A percentile compares a stretch with the other conserved stretches of the same genome.
phyloP scores from a whole-genome alignment of 2,797 vertebrate genomes.

The Petrocephalus sullivani region DNA sequence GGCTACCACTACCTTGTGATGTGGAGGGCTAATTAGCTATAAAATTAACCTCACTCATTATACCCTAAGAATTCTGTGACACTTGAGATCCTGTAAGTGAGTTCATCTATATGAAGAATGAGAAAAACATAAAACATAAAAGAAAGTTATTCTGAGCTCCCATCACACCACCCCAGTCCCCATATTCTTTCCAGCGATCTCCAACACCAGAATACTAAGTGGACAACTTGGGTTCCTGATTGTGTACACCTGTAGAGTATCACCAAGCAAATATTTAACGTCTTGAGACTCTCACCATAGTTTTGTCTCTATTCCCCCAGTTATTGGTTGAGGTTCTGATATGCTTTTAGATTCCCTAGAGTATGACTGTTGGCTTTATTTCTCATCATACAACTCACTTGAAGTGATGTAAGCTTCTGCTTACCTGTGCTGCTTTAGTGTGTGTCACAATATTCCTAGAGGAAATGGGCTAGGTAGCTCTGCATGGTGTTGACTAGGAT shows the following conservation, averaged over 20 bases:
- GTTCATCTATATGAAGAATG: background rate
- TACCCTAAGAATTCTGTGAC: background rate
- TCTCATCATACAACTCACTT: background rate
- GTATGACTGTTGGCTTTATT: background rate
- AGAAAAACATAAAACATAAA: background rate
- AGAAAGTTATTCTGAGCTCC: background rate
- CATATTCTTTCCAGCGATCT: background rate
- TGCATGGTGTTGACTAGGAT: background rate
- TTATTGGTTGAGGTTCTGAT: background rate
- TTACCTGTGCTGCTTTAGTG: background rate
- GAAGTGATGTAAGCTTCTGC: background rate
- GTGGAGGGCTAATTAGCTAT: background rate
- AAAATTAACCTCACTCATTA: background rate
- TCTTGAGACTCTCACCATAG: background rate
- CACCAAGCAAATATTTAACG: background rate
- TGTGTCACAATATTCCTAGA: background rate
- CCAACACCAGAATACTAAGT: background rate
- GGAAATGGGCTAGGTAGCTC: background rate
- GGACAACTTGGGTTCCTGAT: background rate
- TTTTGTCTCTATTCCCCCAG: background rate
- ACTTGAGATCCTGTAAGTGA: background rate
- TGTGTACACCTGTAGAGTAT: background rate
- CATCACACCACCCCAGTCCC: background rate
- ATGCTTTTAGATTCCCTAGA: background rate
- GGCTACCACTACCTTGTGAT: no score